These are phyloP conservation scores for Aphis craccivora DNA, from an alignment of 1,140 invertebrate species.

Conservation along the genomic window DNA sequence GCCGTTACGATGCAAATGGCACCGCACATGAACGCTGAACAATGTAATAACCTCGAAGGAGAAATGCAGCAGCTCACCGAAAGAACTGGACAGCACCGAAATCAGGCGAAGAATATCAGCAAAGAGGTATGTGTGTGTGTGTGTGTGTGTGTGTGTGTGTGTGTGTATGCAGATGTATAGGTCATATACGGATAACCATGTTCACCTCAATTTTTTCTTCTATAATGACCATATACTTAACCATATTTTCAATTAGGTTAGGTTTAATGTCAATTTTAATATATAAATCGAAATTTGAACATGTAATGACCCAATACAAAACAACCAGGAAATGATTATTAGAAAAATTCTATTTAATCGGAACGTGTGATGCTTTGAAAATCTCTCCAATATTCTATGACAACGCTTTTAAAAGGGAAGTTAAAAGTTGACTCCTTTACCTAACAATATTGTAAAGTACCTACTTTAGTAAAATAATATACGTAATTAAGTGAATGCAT, in stretches of 20 bases:
- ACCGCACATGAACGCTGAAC: not conserved
- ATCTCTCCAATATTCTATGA: too few relatives aligned
- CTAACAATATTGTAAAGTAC: not conserved
- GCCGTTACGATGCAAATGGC: not conserved
- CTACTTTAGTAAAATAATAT: not conserved
- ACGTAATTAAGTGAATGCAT: not conserved
- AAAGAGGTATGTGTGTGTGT: slow-evolving; percentile 26
- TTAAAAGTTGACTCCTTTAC: not conserved
- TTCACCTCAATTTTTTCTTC: not conserved
- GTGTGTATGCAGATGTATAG: too few relatives aligned
- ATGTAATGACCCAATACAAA: not conserved
- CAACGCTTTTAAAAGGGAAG: not conserved
- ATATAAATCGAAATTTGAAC: not conserved
- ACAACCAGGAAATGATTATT: too few relatives aligned
- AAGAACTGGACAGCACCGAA: not conserved
- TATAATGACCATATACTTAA: not conserved
- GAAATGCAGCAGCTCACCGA: not conserved
- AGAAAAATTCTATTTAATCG: too few relatives aligned
- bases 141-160: not conserved
- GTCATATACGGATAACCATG: not conserved
- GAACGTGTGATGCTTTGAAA: too few relatives aligned
- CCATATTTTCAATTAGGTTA: not conserved
- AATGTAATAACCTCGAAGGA: not conserved
- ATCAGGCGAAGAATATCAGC: not conserved
- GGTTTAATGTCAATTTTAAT: not conserved